Percentiles rank a stretch among this genome's conserved stretches.
These are phyloP conservation scores for Atrichornis clamosus DNA, from an alignment of 2,113 vertebrate genomes.

Conservation along the genomic window DNA sequence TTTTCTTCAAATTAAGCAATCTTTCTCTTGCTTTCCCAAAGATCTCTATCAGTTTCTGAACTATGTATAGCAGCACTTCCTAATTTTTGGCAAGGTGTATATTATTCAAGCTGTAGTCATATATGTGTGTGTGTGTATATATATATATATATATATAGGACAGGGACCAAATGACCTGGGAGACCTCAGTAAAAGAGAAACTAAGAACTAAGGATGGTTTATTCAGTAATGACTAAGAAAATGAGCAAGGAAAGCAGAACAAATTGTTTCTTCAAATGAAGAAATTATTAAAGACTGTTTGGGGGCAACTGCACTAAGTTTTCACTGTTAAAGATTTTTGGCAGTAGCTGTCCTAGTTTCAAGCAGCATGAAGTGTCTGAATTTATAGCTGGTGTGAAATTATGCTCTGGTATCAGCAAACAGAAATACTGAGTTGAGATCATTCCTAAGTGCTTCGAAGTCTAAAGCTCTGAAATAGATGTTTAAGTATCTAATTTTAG, in stretches of 20 bases:
- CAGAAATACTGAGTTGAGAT: neutral
- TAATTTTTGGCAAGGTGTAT: neutral
- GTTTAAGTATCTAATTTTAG: neutral
- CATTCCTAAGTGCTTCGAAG: neutral
- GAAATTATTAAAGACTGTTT: slow-evolving; percentile 5
- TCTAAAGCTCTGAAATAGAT: neutral
- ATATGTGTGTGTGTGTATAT: no score
- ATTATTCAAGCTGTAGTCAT: neutral
- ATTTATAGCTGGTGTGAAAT: slow-evolving; percentile 18
- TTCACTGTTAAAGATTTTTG: neutral
- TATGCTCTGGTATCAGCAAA: neutral
- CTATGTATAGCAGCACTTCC: neutral
- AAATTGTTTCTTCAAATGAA: neutral
- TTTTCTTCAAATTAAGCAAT: neutral
- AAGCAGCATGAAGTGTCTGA: neutral
- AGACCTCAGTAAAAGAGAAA: neutral
- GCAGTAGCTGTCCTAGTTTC: slow-evolving; percentile 24
- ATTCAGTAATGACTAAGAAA: neutral
- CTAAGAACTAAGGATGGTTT: neutral
- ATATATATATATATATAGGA: neutral
- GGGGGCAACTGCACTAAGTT: neutral
- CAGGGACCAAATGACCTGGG: neutral
- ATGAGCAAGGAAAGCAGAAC: neutral
- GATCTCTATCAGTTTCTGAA: neutral
- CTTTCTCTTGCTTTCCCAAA: neutral